Evolutionary conservation across 2,113 vertebrate species (phyloP).

Genomic region (Casuarius casuarius): DNA sequence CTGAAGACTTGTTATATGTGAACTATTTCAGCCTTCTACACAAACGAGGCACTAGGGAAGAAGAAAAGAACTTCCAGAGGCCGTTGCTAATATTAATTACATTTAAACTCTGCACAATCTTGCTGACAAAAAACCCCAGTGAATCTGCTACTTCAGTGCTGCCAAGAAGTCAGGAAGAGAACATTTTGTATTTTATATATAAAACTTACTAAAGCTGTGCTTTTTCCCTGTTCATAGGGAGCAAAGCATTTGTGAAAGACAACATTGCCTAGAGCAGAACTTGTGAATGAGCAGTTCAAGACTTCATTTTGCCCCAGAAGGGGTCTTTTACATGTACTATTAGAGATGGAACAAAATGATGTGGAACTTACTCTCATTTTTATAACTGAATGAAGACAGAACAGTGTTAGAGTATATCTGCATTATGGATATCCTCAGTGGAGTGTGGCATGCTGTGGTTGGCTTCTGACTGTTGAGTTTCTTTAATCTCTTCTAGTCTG

Average conservation of each 20-base stretch:
- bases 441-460: not conserved
- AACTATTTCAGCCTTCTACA: not conserved
- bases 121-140: not conserved
- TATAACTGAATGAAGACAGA: not conserved
- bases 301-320: not conserved
- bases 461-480: not conserved
- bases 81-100: not conserved
- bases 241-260: not conserved
- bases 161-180: not conserved
- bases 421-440: not conserved
- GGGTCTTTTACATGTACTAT: not conserved
- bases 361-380: not conserved
- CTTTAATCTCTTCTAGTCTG: conserved; percentile 76
- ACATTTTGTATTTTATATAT: not conserved
- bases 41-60: not conserved
- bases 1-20: not conserved
- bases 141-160: not conserved
- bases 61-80: not conserved
- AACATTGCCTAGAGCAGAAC: not conserved
- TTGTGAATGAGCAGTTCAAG: not conserved
- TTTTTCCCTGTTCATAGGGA: not conserved
- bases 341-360: not conserved
- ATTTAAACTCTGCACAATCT: too few relatives aligned
- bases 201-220: not conserved
- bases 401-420: not conserved